Base-by-base conservation (phyloP, 1,140 invertebrate genomes). In the Proctacanthus coquilletti region DNA sequence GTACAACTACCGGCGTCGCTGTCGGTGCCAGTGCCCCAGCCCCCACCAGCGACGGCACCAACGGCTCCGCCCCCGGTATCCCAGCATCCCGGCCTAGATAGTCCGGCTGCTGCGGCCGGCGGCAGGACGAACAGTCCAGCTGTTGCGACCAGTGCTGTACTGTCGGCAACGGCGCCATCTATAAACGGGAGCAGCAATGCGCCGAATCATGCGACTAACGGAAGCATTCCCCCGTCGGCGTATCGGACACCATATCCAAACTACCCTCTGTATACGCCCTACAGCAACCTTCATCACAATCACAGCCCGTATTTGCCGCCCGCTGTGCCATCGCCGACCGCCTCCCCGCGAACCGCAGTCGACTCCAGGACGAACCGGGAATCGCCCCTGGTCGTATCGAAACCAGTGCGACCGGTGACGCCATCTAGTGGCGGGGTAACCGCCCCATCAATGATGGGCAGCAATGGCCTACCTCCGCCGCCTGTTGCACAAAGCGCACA, bases 231-330 rank as follows among this genome's bases (percentile, higher is more conserved):
- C 2, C 71, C 72, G 37, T 67, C 71, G 2, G 72, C 72, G 41
- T 72, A 72, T 9, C 71, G 73, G 25, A 63, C 71, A 3, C 66
- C 73, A 32, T 79, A 79, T 53, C 70, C 75, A 4, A 55, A 55
- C 23, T 59, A 59, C 21, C 68, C 78, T 15, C 62, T 82, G 30
- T 84, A 82, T 50, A 73, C 79, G 0, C 78, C 80, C 1, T 82
- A 82, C 47, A 72, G 72, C 34, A 70, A 69, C 21, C 54, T 78
- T 27, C 70, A 74, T 49, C 75, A 77, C 50, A 73, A 73, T 51
- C 77, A 80, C 49, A 76, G 72, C 42, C 70, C 71, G 29, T 71
- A 70, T 48, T 53, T 78, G 43, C 70, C 75, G 14, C 63, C 70
- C 36, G 60, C 68, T 19, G 64, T 69, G 46, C 65, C 68, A 15